phyloP scores from a whole-genome alignment of 2,888 invertebrate genomes.

The Drosophila pullipes region DNA sequence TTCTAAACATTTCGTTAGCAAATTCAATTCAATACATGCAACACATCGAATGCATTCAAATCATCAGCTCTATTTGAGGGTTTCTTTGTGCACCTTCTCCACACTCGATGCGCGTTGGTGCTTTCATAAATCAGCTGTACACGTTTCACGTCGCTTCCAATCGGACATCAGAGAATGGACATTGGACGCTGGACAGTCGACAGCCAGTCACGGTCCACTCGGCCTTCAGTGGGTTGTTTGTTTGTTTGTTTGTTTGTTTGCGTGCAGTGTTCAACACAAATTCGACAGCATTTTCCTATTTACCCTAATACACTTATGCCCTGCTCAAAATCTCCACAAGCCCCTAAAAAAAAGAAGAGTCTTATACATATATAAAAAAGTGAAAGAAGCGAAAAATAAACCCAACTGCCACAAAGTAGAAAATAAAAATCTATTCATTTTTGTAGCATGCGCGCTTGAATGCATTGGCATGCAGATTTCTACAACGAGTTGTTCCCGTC shows the following conservation, averaged over 20 bases:
- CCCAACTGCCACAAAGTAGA: constrained; percentile 57
- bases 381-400: constrained; percentile 7
- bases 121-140: constrained; percentile 46
- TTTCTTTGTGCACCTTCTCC: background rate
- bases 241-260: constrained; percentile 1
- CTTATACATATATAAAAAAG: background rate
- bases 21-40: constrained; percentile 8
- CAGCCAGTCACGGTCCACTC: constrained; percentile 39
- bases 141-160: constrained; percentile 16
- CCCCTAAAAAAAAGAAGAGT: background rate
- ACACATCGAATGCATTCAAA: constrained; percentile 11
- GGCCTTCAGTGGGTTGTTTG: constrained; percentile 4
- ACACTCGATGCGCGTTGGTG: constrained; percentile 26
- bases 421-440: constrained; percentile 56
- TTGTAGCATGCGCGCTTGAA: constrained; percentile 36
- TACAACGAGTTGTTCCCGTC: constrained; percentile 19
- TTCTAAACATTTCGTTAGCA: background rate
- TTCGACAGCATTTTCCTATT: constrained; percentile 9
- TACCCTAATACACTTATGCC: constrained; percentile 23
- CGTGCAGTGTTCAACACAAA: constrained; percentile 39
- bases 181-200: constrained; percentile 1
- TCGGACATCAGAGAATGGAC: constrained; percentile 2
- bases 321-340: constrained; percentile 19
- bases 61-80: background rate
- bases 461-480: constrained; percentile 58